These are phyloP conservation scores for Metalampra italica DNA, from an alignment of 2,888 invertebrate genomes.

Conservation along the genomic window DNA sequence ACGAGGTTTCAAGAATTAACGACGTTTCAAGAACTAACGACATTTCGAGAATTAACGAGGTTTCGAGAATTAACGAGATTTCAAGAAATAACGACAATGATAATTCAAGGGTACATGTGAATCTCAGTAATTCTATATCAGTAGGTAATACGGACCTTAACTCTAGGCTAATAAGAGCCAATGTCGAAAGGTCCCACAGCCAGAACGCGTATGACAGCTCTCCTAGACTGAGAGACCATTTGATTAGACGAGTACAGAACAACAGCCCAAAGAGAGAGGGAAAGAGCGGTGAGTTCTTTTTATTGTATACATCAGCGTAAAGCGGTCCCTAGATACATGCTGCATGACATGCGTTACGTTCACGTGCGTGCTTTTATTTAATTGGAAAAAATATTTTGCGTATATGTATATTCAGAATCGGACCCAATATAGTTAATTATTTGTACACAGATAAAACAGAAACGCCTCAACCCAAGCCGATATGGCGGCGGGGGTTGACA, in stretches of 20 bases:
- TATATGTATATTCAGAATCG: too few relatives aligned
- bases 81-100: not conserved
- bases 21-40: not conserved
- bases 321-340: too few relatives aligned
- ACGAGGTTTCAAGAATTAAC: not conserved
- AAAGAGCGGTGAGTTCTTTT: conserved; percentile 47
- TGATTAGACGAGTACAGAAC: conserved; percentile 39
- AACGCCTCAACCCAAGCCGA: conserved; percentile 42
- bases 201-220: conserved; percentile 54
- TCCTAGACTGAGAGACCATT: conserved; percentile 35
- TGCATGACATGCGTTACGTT: too few relatives aligned
- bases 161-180: conserved; percentile 29
- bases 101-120: conserved; percentile 3
- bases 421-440: too few relatives aligned
- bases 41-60: not conserved
- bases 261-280: conserved; percentile 47
- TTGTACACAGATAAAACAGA: conserved; percentile 43
- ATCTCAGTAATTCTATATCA: conserved; percentile 8
- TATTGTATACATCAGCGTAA: not conserved
- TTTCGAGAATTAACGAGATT: not conserved
- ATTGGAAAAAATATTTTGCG: too few relatives aligned
- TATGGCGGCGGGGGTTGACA: conserved; percentile 67
- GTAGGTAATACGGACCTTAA: conserved; percentile 26
- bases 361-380: too few relatives aligned
- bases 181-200: conserved; percentile 57